Percentiles rank a stretch among this genome's conserved stretches.
Conservation (phyloP, 2,113 vertebrate species). For the Phodopus roborovskii region DNA sequence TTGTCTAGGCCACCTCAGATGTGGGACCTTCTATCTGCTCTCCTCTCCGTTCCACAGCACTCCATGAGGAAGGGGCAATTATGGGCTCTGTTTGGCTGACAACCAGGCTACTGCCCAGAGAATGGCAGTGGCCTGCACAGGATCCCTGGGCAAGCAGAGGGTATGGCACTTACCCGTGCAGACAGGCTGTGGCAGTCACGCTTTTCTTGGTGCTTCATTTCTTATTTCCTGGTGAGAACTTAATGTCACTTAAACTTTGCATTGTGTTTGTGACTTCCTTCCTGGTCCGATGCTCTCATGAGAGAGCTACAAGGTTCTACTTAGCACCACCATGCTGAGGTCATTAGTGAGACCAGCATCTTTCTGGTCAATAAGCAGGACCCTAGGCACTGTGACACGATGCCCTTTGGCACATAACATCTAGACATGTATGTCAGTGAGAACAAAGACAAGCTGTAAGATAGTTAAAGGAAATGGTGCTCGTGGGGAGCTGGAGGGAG, state of each 20-base stretch:
- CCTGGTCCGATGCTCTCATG: background rate
- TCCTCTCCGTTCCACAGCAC: too few relatives aligned
- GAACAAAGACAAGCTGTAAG: background rate
- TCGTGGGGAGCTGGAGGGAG: background rate
- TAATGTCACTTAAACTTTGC: background rate
- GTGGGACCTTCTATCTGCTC: too few relatives aligned
- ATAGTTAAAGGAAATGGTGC: too few relatives aligned
- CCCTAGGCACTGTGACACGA: background rate
- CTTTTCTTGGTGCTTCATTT: background rate
- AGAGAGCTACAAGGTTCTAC: background rate
- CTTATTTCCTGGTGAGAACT: background rate
- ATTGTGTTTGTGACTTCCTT: background rate
- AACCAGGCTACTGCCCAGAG: background rate
- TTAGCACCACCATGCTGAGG: background rate
- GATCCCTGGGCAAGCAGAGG: background rate
- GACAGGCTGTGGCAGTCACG: background rate
- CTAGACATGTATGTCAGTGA: background rate
- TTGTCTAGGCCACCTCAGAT: background rate
- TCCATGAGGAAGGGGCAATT: too few relatives aligned
- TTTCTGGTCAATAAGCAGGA: background rate
- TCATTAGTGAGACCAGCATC: background rate
- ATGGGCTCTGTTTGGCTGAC: background rate
- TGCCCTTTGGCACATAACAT: background rate
- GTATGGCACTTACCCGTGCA: background rate
- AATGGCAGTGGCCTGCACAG: background rate